Evolutionary conservation across 2,113 vertebrate genomes (phyloP).

Genomic region (Entomyzon cyanotis): DNA sequence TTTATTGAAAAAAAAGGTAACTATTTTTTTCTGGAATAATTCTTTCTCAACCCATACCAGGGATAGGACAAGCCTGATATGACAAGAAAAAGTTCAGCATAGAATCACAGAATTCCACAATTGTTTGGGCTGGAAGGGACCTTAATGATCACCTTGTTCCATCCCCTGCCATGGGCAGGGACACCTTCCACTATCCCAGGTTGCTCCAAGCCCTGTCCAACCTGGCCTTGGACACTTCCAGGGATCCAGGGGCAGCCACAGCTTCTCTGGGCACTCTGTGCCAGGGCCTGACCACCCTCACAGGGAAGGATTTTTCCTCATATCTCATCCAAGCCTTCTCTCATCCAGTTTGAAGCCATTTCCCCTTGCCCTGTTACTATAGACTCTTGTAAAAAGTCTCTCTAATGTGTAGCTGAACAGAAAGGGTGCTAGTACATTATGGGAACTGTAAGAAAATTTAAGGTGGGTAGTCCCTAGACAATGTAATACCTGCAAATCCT

Average conservation of each 20-base stretch:
- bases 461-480: background rate
- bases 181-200: background rate
- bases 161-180: background rate
- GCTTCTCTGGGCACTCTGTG: background rate
- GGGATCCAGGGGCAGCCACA: background rate
- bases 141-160: background rate
- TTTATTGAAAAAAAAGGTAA: background rate
- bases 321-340: background rate
- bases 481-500: conserved; percentile 32
- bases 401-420: background rate
- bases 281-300: background rate
- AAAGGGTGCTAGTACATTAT: background rate
- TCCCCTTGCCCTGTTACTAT: background rate
- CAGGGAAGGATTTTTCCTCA: background rate
- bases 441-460: conserved; percentile 19
- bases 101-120: background rate
- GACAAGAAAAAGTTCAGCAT: background rate
- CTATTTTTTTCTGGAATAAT: background rate
- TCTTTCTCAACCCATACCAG: background rate
- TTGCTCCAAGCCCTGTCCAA: accelerated
- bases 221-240: background rate
- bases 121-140: background rate
- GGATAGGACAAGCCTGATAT: background rate
- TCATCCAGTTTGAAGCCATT: background rate
- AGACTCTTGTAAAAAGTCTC: background rate